Base-by-base conservation (phyloP, 2,113 vertebrate genomes). In the Leucopsar rothschildi region DNA sequence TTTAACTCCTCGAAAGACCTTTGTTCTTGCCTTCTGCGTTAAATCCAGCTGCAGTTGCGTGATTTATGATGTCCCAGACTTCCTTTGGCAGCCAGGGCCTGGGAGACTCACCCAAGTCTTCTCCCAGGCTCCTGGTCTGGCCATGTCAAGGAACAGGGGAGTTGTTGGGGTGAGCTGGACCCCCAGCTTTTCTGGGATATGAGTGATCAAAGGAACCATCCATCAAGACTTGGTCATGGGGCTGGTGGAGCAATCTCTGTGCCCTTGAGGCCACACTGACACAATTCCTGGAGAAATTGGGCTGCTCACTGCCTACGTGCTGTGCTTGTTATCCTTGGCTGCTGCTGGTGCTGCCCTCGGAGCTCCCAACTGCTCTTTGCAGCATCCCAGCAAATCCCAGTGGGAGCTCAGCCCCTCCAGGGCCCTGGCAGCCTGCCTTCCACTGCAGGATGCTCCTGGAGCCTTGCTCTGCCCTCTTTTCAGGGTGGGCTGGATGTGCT, bases 351-450 rank as follows among this genome's bases (percentile, higher is more conserved):
- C 72, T 81, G 83, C 64, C 63, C 76, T 40, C 0, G 1, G 2
- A 69, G 80, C 63, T 88, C 60, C 81, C 1, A 0, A 17, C 42
- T 8, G 1, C 37, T 73, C 40, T 63, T 31, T 24, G 40, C 31
- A 24, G 80, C 72, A 21, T 76, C 71, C 44, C 1, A 0, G 57
- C 29, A 40, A 68, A 22, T 3, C 50, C 57, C 1, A 0, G 50
- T 0, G 28, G 61, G 17, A 53, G 24, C 31, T 47, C 16, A 22
- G 44, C 17, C n/a, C 2, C 35, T 31, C 33, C 0, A 0, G 37
- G 24, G 23, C 20, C 31, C 65, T 53, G 70, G 72, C 76, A 68
- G 76, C 53, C 49, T 21, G 53, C 59, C 60, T 59, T 35, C 2
- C 0, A 1, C 60, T 71, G 52, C 14, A 8, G 10, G 65, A 27